These are phyloP conservation scores for Nemotelus nigrinus DNA, from an alignment of 2,888 invertebrate species.

Conservation along the genomic window DNA sequence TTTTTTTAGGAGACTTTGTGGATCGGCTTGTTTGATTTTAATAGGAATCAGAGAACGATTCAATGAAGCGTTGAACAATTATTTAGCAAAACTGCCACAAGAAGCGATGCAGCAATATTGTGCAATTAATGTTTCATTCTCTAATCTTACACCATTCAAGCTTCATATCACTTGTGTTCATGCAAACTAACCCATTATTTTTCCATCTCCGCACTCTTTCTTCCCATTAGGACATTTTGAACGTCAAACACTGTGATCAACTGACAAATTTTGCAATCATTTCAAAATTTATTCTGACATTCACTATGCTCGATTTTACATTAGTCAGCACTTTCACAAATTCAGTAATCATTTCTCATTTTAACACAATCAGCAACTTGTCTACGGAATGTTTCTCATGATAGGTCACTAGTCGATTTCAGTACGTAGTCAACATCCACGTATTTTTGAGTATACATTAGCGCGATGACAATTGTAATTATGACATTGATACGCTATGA, in stretches of 20 bases:
- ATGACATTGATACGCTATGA: slow-evolving; percentile 29
- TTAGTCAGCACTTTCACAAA: slow-evolving; percentile 29
- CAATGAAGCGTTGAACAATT: no score
- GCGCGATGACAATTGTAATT: slow-evolving; percentile 23
- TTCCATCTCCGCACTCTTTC: no score
- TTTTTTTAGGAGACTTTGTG: no score
- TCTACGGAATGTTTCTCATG: neutral
- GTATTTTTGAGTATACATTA: neutral
- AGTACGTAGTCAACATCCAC: neutral
- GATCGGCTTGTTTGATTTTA: no score
- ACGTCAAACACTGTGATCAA: neutral
- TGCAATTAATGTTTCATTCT: neutral
- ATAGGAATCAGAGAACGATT: no score
- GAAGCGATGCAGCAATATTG: neutral
- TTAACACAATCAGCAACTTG: slow-evolving; percentile 39
- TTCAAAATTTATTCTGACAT: slow-evolving; percentile 40
- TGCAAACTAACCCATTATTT: no score
- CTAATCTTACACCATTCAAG: neutral
- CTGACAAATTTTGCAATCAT: slow-evolving; percentile 27
- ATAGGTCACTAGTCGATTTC: neutral
- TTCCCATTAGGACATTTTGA: neutral
- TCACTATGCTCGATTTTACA: slow-evolving; percentile 14
- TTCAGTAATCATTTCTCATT: slow-evolving; percentile 22
- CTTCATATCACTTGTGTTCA: no score
- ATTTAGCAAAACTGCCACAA: neutral